Base-by-base conservation (phyloP, 2,888 invertebrate species). In the Amphiduros pacificus region DNA sequence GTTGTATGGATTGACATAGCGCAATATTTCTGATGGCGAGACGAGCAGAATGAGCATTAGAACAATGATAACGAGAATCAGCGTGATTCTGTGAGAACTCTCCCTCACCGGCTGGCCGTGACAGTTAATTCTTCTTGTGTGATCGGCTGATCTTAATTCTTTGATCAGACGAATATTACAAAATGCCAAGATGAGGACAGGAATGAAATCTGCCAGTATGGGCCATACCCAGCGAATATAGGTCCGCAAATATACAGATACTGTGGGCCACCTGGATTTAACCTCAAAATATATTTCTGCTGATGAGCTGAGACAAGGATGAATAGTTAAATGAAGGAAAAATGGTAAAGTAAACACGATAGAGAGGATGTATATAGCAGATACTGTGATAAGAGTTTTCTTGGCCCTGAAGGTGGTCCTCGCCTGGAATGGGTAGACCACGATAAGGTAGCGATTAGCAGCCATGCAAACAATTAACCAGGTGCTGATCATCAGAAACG, bases 401-500 rank as follows among this genome's bases (percentile, higher is more conserved):
- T 73, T 88, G 24, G 74, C 70, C 31, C 89, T 88, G 77, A 88
- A 85, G 41, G 88, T 85, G n/a, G 58, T 17, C 2, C 64, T 53
- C 6, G 64, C 64, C 20, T 87, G 86, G 5, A 89, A 88, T 5
- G 90, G 90, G 82, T 88, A 89, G 72, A 90, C 90, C 4, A 90
- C 89, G 64, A 90, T 89, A 29, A 90, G 87, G 80, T 89, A 90
- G 49, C 90, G 85, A 77, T 90, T 90, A 64, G 89, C 85, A 24
- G 90, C 90, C 70, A 91, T 84, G 9, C 89, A 89, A 55, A 90
- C 83, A 17, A 90, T 86, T 88, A 90, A 88, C 86, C 90, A 87
- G 2, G 90, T 90, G 60, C 90, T 89, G 11, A 89, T 87, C 48
- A 90, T 88, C 86, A 79, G 72, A 59, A 78, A 77, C 22, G 77